Base-by-base conservation (phyloP, 2,797 vertebrate genomes). In the Astyanax mexicanus region DNA sequence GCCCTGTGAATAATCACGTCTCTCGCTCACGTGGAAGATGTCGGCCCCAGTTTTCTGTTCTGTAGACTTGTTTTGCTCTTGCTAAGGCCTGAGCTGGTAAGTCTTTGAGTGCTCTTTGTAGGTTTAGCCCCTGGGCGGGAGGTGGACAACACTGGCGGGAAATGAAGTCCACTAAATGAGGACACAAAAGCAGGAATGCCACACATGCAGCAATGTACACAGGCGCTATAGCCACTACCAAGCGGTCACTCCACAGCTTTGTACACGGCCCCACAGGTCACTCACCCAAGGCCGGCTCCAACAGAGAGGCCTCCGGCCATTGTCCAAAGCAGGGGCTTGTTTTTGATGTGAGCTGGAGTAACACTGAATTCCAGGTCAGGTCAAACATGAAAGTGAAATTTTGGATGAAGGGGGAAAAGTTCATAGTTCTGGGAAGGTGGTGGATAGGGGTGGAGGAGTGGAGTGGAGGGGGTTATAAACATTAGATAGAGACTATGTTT, bases 171-270 rank as follows among this genome's bases (percentile, higher is more conserved):
- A 69, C 52, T 70, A 76, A 81, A 81, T 85, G 81, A 86, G 77
- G 75, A 84, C 75, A 89, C 87, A 88, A 87, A 84, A 87, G 75
- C 83, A 90, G 86, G 88, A 92, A 90, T 92, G 86, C 54, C 45
- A 84, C 85, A 80, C 84, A 90, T 85, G 71, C 84, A 17, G 37
- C 84, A 89, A 81, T 86, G 82, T 88, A 88, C 86, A 93, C 91
- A 89, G 83, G 83, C 62, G 80, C 80, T 81, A 76, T 77, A 83
- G 74, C 84, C 80, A 86, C 77, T 89, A 83, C 84, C 72, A 27
- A 78, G 83, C 85, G 84, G 68, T 82, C 83, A 78, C 75, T 74
- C 70, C 82, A 80, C 82, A 74, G 79, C 32, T 81, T 69, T 85
- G 80, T 54, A 75, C 69, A 80, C 80, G 6, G 52, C 49, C 40